A percentile compares a stretch with the other conserved stretches of the same genome.
These are phyloP conservation scores for Schizopygopsis pylzovi DNA, from an alignment of 2,797 vertebrate genomes.

Conservation along the genomic window DNA sequence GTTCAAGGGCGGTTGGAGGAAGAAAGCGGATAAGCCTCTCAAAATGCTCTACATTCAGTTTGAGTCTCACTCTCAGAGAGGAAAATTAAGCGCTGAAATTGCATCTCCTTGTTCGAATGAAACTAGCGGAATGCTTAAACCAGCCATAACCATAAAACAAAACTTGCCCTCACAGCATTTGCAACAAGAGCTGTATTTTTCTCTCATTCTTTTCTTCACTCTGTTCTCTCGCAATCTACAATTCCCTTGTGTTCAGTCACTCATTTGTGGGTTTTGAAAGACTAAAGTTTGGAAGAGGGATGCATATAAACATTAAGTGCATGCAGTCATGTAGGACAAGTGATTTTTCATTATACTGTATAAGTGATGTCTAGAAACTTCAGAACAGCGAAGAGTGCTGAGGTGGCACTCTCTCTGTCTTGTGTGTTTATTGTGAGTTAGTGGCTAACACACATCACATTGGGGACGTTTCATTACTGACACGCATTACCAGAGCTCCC, in stretches of 20 bases:
- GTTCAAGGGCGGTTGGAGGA: slow-evolving; percentile 73
- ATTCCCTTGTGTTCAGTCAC: slow-evolving; percentile 26
- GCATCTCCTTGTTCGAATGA: slow-evolving; percentile 25
- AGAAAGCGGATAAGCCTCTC: slow-evolving; percentile 56
- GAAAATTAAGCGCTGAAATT: slow-evolving; percentile 61
- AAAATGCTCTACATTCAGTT: slow-evolving; percentile 49
- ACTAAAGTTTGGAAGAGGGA: neutral
- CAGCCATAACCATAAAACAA: slow-evolving; percentile 46
- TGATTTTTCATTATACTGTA: neutral
- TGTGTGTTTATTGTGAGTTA: slow-evolving; percentile 5
- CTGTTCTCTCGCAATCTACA: slow-evolving; percentile 19
- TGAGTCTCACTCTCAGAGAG: slow-evolving; percentile 47
- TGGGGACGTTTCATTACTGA: slow-evolving; percentile 14
- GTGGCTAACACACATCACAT: neutral
- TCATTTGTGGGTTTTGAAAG: slow-evolving; percentile 13
- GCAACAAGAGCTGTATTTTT: slow-evolving; percentile 34
- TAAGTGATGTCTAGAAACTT: neutral
- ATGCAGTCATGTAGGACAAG: neutral
- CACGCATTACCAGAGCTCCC: slow-evolving; percentile 31
- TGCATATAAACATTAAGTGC: neutral
- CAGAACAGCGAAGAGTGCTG: slow-evolving; percentile 10
- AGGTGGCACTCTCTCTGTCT: slow-evolving; percentile 29
- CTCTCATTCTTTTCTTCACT: slow-evolving; percentile 33
- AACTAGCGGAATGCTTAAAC: slow-evolving; percentile 19
- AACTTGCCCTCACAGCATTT: slow-evolving; percentile 16